These are phyloP conservation scores for Campylorhamphus procurvoides DNA, from an alignment of 2,113 vertebrate species.

Conservation along the genomic window DNA sequence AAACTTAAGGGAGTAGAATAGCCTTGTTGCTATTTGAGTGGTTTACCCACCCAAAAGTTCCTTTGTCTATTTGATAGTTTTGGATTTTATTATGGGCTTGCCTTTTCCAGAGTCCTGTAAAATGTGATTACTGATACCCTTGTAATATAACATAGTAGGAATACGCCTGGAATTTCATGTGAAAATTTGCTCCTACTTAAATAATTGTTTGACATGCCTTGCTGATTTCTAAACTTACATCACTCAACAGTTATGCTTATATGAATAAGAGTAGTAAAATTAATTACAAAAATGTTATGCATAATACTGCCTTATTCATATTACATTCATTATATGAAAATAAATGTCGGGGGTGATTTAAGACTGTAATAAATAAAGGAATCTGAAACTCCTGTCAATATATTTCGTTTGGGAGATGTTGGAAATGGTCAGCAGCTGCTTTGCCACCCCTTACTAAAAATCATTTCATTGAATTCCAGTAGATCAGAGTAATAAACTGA, in stretches of 20 bases:
- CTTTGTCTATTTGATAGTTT: constrained; percentile 37
- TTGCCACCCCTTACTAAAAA: not conserved
- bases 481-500: constrained; percentile 50
- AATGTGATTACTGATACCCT: not conserved
- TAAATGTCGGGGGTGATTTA: not conserved
- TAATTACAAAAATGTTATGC: not conserved
- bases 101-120: not conserved
- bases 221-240: not conserved
- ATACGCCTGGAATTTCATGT: not conserved
- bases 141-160: not conserved
- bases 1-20: not conserved
- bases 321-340: constrained; percentile 1
- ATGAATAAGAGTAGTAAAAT: not conserved
- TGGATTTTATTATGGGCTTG: not conserved
- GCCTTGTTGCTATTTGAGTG: not conserved
- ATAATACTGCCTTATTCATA: not conserved
- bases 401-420: constrained; percentile 3
- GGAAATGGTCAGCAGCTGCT: constrained; percentile 18
- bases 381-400: not conserved
- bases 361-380: not conserved
- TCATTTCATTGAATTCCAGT: constrained; percentile 22
- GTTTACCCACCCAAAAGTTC: not conserved
- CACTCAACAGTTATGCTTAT: not conserved
- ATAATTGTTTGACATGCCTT: not conserved
- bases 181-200: constrained; percentile 37